Evolutionary conservation across 2,797 vertebrate species (phyloP).

Genomic region (Cyprinella venusta): DNA sequence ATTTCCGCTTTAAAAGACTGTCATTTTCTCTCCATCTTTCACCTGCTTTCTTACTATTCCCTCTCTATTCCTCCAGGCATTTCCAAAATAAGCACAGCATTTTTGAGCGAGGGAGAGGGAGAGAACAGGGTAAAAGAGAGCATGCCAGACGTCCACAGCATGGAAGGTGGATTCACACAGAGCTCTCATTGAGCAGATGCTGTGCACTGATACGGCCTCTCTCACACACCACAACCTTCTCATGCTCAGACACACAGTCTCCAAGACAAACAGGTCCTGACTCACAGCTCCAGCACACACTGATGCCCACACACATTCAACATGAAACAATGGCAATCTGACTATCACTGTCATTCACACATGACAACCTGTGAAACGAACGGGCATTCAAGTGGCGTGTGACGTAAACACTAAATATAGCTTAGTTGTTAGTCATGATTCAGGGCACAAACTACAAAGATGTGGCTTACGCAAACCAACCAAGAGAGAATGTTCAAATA

Average conservation of each 20-base stretch:
- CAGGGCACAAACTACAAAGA: not conserved
- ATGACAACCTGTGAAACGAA: slow-evolving; percentile 22
- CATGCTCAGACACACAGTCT: slow-evolving; percentile 7
- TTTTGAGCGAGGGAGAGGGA: slow-evolving; percentile 9
- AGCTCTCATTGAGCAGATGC: slow-evolving; percentile 42
- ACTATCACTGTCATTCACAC: slow-evolving; percentile 41
- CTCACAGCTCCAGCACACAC: slow-evolving; percentile 16
- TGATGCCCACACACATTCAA: slow-evolving; percentile 29
- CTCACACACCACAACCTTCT: slow-evolving; percentile 8
- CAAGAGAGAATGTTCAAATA: not conserved
- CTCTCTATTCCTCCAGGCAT: slow-evolving; percentile 63
- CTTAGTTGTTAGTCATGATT: not conserved
- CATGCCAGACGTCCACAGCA: slow-evolving; percentile 29
- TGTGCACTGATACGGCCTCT: not conserved
- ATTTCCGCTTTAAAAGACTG: not conserved
- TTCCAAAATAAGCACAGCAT: slow-evolving; percentile 38
- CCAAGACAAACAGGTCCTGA: slow-evolving; percentile 18
- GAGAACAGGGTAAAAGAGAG: slow-evolving; percentile 8
- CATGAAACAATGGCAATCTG: slow-evolving; percentile 27
- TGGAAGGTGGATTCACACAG: slow-evolving; percentile 43
- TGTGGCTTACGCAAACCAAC: not conserved
- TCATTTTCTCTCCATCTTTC: slow-evolving; percentile 16
- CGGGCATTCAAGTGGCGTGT: not conserved
- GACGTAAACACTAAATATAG: slow-evolving; percentile 13
- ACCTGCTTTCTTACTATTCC: slow-evolving; percentile 22